A percentile compares a stretch with the other conserved stretches of the same genome.
Conservation (phyloP, 1,140 invertebrate species). For the Holcopasites calliopsidis region DNA sequence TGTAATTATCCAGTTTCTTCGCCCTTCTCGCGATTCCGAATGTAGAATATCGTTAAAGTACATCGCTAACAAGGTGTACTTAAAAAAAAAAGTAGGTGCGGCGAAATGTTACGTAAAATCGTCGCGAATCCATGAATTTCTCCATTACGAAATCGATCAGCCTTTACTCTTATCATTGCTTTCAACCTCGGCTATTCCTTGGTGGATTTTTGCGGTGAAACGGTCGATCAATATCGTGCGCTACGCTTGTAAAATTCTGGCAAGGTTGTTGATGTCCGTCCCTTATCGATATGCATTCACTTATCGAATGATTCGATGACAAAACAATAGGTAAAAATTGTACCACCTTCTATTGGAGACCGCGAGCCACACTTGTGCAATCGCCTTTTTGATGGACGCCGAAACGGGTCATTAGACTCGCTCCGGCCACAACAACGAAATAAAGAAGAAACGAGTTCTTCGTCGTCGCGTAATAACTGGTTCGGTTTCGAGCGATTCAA, state of each 20-base stretch:
- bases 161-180: not conserved
- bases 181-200: too few relatives aligned
- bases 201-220: too few relatives aligned
- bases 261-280: not conserved
- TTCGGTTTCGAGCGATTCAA: not conserved
- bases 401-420: constrained; percentile 13
- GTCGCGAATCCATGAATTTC: not conserved
- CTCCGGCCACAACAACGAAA: not conserved
- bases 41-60: not conserved
- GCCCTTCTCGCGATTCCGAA: not conserved
- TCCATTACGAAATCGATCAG: not conserved
- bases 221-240: too few relatives aligned
- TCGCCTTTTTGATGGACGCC: not conserved
- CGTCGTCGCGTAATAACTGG: constrained; percentile 9
- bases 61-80: not conserved
- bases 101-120: not conserved
- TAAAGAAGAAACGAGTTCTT: constrained; percentile 17
- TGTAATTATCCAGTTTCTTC: not conserved
- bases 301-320: not conserved
- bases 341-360: not conserved
- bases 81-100: not conserved
- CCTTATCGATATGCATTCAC: too few relatives aligned
- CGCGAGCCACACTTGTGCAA: not conserved
- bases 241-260: too few relatives aligned
- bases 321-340: not conserved